Evolutionary conservation across 2,113 vertebrate species (phyloP).

Genomic region (Halichoeres trimaculatus): DNA sequence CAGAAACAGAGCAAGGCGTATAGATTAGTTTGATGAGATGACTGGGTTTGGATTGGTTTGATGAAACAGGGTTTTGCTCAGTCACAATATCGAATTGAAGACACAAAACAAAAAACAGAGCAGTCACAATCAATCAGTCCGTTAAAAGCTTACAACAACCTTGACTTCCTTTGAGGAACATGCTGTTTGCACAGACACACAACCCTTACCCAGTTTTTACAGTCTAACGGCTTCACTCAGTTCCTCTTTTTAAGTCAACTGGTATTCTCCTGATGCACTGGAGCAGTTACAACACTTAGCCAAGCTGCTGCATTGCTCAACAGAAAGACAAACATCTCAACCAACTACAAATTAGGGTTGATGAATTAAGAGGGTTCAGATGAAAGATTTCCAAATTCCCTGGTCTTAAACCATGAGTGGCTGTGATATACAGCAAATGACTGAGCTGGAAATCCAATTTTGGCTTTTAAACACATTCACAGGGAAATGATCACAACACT

Average conservation of each 20-base stretch:
- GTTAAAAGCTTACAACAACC: not conserved
- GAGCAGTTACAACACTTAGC: constrained; percentile 22
- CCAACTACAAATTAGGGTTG: not conserved
- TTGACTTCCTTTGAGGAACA: constrained; percentile 31
- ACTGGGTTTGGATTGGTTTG: not conserved
- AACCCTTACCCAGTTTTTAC: constrained; percentile 58
- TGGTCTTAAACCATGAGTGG: too few species aligned
- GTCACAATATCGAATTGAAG: not conserved
- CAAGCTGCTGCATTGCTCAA: constrained; percentile 44
- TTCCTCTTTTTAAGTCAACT: constrained; percentile 72
- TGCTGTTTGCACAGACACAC: constrained; percentile 43
- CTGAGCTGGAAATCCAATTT: too few species aligned
- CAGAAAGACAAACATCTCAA: constrained; percentile 36
- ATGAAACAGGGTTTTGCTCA: not conserved
- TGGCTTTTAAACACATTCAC: too few species aligned
- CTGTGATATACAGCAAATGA: too few species aligned
- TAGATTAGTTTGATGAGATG: not conserved
- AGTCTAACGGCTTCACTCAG: constrained; percentile 62
- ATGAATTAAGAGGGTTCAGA: too few species aligned
- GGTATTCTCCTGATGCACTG: not conserved
- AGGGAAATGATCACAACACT: too few species aligned
- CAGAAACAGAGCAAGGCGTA: not conserved
- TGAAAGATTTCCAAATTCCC: too few species aligned
- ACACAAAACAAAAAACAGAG: not conserved
- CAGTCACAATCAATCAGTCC: not conserved